Base-by-base conservation (phyloP, 64 coral and sea anemone species). In the Montipora efflorescens region DNA sequence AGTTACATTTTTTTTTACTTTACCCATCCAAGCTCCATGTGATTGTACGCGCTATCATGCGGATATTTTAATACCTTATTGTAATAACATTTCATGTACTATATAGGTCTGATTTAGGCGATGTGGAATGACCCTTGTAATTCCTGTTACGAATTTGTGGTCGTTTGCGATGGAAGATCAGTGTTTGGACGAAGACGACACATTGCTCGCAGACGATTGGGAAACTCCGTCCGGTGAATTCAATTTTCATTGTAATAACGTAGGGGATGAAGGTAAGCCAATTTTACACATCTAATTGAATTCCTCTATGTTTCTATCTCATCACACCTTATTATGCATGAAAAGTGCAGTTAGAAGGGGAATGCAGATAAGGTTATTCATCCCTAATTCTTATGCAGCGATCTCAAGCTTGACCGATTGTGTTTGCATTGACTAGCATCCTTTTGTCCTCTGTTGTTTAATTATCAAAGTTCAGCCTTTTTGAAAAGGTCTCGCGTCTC, bases 121-220 rank as follows among this genome's bases (percentile, higher is more conserved):
- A 93, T 93, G 92, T 93, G 76, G 87, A 88, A 93, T 93, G 92
- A 93, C 92, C 81, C 83, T 82, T 66, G 81, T 93, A 77, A 77
- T 93, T 67, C 84, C 82, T 67, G 58, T 77, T 11, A 71, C 92
- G 68, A 81, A 47, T 61, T 88, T 88, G 73, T 67, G 66, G 72
- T 64, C 83, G 64, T 93, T 93, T 80, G 72, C 74, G 85, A 93
- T 93, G 92, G 92, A 93, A 73, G 92, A 93, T 78, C 92, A 87
- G 48, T 93, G 92, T 72, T 88, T 93, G 76, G 92, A 88, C 13
- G 92, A 93, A 25, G 92, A 88, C 48, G 92, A 93, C 18, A 72
- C 79, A 66, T 79, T 88, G 61, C 87, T 93, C 7, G 46, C 92
- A n/a, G 92, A 93, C 21, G 77, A 78, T 10, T 93, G 92, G 92